Evolutionary conservation across 2,797 vertebrate species (phyloP), one percentile per base, ranked within the genome.

Genomic region (Silurus lanzhouensis): DNA sequence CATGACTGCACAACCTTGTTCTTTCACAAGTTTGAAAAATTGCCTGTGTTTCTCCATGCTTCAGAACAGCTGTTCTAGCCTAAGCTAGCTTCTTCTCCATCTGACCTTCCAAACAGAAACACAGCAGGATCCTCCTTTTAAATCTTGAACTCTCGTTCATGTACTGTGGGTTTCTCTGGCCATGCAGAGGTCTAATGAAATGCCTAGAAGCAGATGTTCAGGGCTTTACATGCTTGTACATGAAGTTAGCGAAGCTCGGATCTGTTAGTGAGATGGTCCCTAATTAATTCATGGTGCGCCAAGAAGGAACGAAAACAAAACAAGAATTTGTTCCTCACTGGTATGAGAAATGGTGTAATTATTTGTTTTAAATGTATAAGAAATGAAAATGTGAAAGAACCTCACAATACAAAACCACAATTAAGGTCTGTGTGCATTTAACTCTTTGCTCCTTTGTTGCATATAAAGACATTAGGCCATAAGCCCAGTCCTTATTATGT

Each of bases 121-220:
- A 85, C 89, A 85, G 90, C 90, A 88, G 89, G 90, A 91, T 89
- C 88, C 84, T 38, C 88, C 92, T 87, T 90, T 86, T 85, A 91
- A 92, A 93, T 93, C 90, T 91, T 60, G 88, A 75, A 92, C 79
- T 89, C 89, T 91, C 84, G 86, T 85, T 83, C 20, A 90, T 87
- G 89, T 90, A 84, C 61, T 86, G 82, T 71, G 84, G 52, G 81
- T 81, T 85, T 85, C 68, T 67, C 68, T 57, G 48, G 67, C 22
- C 20, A 83, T 38, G 48, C 20, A 48, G 80, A 83, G 84, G 83
- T 83, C 10, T 66, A 82, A 87, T 85, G 82, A 88, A 87, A 87
- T 83, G 82, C 85, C 86, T 90, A 83, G 84, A 89, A 87, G 87
- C 87, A 90, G 88, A 88, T 88, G 84, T 83, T 83, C 55, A 6